Conservation (phyloP, 1,140 invertebrate genomes). For the Megalonaias nervosa region DNA sequence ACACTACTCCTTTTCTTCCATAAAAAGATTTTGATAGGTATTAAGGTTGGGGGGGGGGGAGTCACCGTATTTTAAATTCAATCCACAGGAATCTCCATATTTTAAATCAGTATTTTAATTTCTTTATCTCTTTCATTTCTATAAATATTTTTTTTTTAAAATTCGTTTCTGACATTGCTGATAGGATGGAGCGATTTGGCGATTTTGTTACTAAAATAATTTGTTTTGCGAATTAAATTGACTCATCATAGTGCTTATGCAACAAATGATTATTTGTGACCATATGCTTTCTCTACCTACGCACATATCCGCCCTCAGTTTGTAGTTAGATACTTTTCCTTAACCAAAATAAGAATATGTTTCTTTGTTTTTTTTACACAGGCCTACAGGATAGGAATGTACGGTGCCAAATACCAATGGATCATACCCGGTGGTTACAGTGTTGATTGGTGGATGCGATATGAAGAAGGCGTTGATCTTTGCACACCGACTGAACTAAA, state of each 20-base stretch:
- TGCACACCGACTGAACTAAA: constrained; percentile 86
- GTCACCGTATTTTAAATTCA: too few relatives aligned
- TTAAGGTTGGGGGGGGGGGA: too few relatives aligned
- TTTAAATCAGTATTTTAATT: too few relatives aligned
- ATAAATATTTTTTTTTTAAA: too few relatives aligned
- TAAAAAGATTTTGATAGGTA: too few relatives aligned
- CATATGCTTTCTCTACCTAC: neutral
- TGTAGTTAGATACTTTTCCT: neutral
- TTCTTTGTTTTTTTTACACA: constrained; percentile 39
- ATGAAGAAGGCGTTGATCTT: constrained; percentile 75
- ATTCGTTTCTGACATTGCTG: too few relatives aligned
- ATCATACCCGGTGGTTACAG: constrained; percentile 90
- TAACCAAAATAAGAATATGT: neutral
- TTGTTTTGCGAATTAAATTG: too few relatives aligned
- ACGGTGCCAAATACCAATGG: constrained; percentile 96
- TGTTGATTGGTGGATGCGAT: constrained; percentile 82
- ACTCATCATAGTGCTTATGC: neutral
- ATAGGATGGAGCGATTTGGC: too few relatives aligned
- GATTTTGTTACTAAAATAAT: too few relatives aligned
- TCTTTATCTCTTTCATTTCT: too few relatives aligned
- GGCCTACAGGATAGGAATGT: constrained; percentile 80
- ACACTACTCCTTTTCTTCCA: too few relatives aligned
- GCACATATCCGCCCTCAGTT: neutral
- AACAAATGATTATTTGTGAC: constrained; percentile 65
- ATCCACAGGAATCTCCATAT: too few relatives aligned